These are phyloP conservation scores for Fabriciana adippe DNA, from an alignment of 2,888 invertebrate genomes.

Conservation along the genomic window DNA sequence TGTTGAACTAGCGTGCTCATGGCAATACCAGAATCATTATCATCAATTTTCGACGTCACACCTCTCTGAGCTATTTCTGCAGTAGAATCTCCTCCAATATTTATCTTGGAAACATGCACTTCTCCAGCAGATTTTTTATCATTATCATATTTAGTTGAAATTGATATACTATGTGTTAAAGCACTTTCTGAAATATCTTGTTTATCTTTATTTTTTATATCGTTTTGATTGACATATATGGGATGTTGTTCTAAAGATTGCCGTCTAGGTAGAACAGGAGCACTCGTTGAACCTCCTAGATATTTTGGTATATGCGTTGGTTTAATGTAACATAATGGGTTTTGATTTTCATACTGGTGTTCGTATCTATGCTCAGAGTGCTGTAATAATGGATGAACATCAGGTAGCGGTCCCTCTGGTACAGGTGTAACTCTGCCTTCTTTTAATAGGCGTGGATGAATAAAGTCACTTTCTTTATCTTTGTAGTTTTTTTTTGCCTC, in stretches of 20 bases:
- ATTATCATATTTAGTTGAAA: slow-evolving; percentile 72
- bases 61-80: slow-evolving; percentile 54
- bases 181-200: slow-evolving; percentile 71
- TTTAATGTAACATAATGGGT: slow-evolving; percentile 78
- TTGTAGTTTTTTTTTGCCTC: slow-evolving; percentile 82
- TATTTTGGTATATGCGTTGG: slow-evolving; percentile 85
- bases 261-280: slow-evolving; percentile 61
- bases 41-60: slow-evolving; percentile 75
- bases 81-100: slow-evolving; percentile 68
- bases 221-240: slow-evolving; percentile 76
- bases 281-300: slow-evolving; percentile 80
- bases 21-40: slow-evolving; percentile 91
- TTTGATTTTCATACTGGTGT: slow-evolving; percentile 81
- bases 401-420: slow-evolving; percentile 71
- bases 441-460: slow-evolving; percentile 73
- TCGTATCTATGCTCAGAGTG: slow-evolving; percentile 91
- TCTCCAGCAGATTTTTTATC: slow-evolving; percentile 68
- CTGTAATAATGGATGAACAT: slow-evolving; percentile 86
- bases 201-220: slow-evolving; percentile 60
- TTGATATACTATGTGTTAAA: slow-evolving; percentile 71
- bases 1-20: slow-evolving; percentile 83
- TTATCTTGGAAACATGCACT: slow-evolving; percentile 82
- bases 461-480: slow-evolving; percentile 80
- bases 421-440: slow-evolving; percentile 78
- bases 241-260: slow-evolving; percentile 69